Conservation (phyloP, 2,888 invertebrate genomes). For the Kuschelorhynchus macadamiae region DNA sequence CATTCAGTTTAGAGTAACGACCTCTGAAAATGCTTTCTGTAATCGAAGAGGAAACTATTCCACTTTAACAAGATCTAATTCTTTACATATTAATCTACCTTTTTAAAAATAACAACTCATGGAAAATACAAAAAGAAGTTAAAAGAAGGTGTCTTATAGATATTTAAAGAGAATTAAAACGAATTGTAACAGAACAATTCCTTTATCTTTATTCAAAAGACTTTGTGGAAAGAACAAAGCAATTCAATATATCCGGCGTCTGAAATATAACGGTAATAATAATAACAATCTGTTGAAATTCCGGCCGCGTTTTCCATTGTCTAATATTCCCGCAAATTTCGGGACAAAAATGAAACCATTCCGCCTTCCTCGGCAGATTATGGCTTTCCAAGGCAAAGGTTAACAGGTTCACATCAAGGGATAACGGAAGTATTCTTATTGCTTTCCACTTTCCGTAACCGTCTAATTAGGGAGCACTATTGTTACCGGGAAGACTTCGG, state of each 20-base stretch:
- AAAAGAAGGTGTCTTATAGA: too few relatives aligned
- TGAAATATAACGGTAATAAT: conserved; percentile 7
- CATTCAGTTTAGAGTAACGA: too few relatives aligned
- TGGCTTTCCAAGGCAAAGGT: conserved; percentile 34
- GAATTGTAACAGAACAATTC: background rate
- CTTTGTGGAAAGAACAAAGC: background rate
- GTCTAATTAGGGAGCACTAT: conserved; percentile 33
- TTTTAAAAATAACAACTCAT: too few relatives aligned
- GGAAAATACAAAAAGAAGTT: too few relatives aligned
- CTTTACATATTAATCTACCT: too few relatives aligned
- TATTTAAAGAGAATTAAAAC: too few relatives aligned
- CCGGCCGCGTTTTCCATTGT: conserved; percentile 40
- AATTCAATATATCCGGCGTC: conserved; percentile 8
- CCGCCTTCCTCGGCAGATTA: conserved; percentile 27
- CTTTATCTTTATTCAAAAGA: conserved; percentile 7
- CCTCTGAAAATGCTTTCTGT: too few relatives aligned
- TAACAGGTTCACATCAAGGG: conserved; percentile 42
- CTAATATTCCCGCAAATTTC: conserved; percentile 27
- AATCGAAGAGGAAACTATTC: too few relatives aligned
- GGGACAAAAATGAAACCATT: conserved; percentile 41
- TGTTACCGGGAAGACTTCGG: conserved; percentile 7
- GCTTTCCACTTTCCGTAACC: conserved; percentile 28
- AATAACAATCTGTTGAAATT: conserved; percentile 30
- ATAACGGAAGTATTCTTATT: conserved; percentile 38
- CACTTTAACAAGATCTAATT: too few relatives aligned